These are phyloP conservation scores for Notolepis coatsorum DNA, from an alignment of 2,797 vertebrate genomes.

Conservation along the genomic window DNA sequence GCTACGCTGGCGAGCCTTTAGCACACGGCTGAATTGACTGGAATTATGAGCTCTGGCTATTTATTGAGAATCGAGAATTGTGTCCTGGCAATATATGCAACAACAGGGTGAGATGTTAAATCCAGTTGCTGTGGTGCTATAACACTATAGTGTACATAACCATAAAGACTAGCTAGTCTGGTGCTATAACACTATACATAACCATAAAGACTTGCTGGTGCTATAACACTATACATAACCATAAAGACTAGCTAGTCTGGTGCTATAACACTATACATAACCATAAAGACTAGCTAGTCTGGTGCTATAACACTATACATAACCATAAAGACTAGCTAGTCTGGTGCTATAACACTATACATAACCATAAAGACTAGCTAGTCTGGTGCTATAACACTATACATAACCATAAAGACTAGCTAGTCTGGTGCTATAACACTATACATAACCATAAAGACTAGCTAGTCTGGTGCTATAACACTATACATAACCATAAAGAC, in stretches of 20 bases:
- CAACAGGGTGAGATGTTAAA: constrained; percentile 53
- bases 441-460: constrained; percentile 23
- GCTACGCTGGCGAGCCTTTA: constrained; percentile 43
- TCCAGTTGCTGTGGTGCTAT: constrained; percentile 56
- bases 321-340: constrained; percentile 23
- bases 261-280: constrained; percentile 44
- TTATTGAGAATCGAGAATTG: too few relatives aligned
- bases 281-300: constrained; percentile 23
- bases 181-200: constrained; percentile 46
- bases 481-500: constrained; percentile 25
- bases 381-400: constrained; percentile 46
- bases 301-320: constrained; percentile 46
- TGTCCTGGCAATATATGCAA: constrained; percentile 56
- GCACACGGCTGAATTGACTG: constrained; percentile 44
- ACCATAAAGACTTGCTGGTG: constrained; percentile 40
- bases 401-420: constrained; percentile 25
- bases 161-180: constrained; percentile 23
- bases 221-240: constrained; percentile 41
- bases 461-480: constrained; percentile 45
- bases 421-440: constrained; percentile 46
- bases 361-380: constrained; percentile 20
- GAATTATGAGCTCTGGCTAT: constrained; percentile 59
- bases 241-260: constrained; percentile 25
- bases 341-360: constrained; percentile 47
- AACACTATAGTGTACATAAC: constrained; percentile 37